Evolutionary conservation across 2,888 invertebrate genomes (phyloP).

Genomic region (Heliconius ethilla): DNA sequence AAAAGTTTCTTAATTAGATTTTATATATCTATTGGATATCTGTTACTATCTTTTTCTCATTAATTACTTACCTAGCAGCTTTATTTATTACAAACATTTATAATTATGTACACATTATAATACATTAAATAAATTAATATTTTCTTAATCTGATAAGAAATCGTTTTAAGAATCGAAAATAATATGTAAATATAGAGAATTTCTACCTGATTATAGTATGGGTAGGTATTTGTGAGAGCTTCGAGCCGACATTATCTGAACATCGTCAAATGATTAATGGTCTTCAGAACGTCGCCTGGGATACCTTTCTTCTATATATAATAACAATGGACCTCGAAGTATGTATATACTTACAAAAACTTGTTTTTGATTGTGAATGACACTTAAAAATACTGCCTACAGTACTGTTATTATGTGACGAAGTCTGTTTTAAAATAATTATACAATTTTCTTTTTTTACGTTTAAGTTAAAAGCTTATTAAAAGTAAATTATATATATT

Average conservation of each 20-base stretch:
- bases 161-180: not conserved
- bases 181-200: conserved; percentile 52
- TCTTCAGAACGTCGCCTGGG: conserved; percentile 63
- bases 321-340: conserved; percentile 66
- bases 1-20: not conserved
- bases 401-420: conserved; percentile 18
- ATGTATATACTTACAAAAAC: conserved; percentile 55
- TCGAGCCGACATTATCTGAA: conserved; percentile 67
- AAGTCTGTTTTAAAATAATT: conserved; percentile 11
- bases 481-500: not conserved
- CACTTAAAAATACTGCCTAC: conserved; percentile 33
- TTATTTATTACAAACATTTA: not conserved
- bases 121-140: not conserved
- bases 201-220: conserved; percentile 49
- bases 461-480: not conserved
- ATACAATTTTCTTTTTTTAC: conserved; percentile 3
- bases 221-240: conserved; percentile 49
- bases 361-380: conserved; percentile 48
- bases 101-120: not conserved
- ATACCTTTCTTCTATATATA: conserved; percentile 67
- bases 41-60: not conserved
- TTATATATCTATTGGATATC: not conserved
- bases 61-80: not conserved
- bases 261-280: conserved; percentile 76
- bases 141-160: conserved; percentile 17